Percentiles rank a stretch among this genome's conserved stretches.
These are phyloP conservation scores for Meloidogyne exigua DNA, from an alignment of 1,140 invertebrate genomes.

Conservation along the genomic window DNA sequence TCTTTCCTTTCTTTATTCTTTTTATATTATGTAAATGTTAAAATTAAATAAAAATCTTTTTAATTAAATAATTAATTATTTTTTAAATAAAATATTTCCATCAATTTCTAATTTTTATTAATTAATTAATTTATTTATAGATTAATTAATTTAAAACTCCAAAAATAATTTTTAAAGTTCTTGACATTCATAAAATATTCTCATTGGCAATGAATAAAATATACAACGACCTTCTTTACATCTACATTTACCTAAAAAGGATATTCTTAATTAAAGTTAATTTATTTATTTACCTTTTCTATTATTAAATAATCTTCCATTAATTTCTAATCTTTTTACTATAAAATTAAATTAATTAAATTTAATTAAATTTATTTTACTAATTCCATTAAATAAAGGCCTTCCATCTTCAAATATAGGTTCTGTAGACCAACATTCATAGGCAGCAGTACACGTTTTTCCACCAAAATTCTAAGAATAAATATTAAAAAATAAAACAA, in stretches of 20 bases:
- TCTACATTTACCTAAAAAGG: not conserved
- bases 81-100: too few relatives aligned
- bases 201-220: not conserved
- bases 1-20: too few relatives aligned
- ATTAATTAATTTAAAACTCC: too few relatives aligned
- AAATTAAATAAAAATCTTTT: too few relatives aligned
- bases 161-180: slow-evolving; percentile 3
- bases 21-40: too few relatives aligned
- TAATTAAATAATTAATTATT: too few relatives aligned
- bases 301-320: not conserved
- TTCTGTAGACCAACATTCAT: slow-evolving; percentile 13
- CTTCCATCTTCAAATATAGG: slow-evolving; percentile 4
- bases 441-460: not conserved
- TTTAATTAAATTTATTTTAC: not conserved
- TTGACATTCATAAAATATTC: slow-evolving; percentile 14
- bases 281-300: slow-evolving; percentile 3
- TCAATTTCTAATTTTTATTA: too few relatives aligned
- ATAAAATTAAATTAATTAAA: not conserved
- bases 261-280: not conserved
- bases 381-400: slow-evolving; percentile 7
- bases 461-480: slow-evolving; percentile 2
- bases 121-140: too few relatives aligned
- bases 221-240: slow-evolving; percentile 15
- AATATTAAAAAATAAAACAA: not conserved
- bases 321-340: slow-evolving; percentile 10